Conservation (phyloP, 2,113 vertebrate species). For the Heptranchias perlo region DNA sequence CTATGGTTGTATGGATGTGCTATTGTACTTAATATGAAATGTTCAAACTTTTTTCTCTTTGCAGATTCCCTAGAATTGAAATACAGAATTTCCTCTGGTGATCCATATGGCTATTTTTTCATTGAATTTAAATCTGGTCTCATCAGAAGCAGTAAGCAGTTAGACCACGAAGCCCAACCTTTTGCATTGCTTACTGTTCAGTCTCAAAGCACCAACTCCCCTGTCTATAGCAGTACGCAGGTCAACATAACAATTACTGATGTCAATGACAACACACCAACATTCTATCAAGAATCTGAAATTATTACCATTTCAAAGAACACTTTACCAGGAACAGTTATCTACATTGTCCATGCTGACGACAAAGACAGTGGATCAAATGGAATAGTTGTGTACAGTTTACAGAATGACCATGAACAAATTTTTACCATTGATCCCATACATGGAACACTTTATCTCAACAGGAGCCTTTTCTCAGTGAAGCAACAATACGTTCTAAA, state of each 20-base stretch:
- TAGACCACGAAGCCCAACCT: slow-evolving; percentile 74
- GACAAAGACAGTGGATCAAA: slow-evolving; percentile 77
- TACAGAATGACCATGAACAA: slow-evolving; percentile 49
- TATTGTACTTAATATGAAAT: neutral
- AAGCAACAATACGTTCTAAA: slow-evolving; percentile 52
- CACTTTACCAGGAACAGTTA: slow-evolving; percentile 62
- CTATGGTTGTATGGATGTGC: neutral
- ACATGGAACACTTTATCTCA: slow-evolving; percentile 68
- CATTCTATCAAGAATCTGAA: slow-evolving; percentile 60
- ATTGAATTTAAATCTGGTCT: slow-evolving; percentile 69
- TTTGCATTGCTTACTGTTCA: slow-evolving; percentile 66
- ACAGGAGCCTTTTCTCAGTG: slow-evolving; percentile 48
- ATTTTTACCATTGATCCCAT: slow-evolving; percentile 62
- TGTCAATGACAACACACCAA: slow-evolving; percentile 75
- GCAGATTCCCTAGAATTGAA: slow-evolving; percentile 67
- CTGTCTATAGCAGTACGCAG: slow-evolving; percentile 67
- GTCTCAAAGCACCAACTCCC: slow-evolving; percentile 59
- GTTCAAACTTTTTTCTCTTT: slow-evolving; percentile 39
- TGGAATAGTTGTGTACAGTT: slow-evolving; percentile 64
- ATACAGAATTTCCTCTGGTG: slow-evolving; percentile 78
- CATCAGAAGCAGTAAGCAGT: slow-evolving; percentile 59
- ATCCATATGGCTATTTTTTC: slow-evolving; percentile 66
- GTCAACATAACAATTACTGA: slow-evolving; percentile 74
- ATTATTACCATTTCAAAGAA: slow-evolving; percentile 56
- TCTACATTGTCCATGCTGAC: slow-evolving; percentile 77